Percentiles rank a stretch among this genome's conserved stretches.
Conservation (phyloP, 2,113 vertebrate genomes). For the Gasterosteus aculeatus region DNA sequence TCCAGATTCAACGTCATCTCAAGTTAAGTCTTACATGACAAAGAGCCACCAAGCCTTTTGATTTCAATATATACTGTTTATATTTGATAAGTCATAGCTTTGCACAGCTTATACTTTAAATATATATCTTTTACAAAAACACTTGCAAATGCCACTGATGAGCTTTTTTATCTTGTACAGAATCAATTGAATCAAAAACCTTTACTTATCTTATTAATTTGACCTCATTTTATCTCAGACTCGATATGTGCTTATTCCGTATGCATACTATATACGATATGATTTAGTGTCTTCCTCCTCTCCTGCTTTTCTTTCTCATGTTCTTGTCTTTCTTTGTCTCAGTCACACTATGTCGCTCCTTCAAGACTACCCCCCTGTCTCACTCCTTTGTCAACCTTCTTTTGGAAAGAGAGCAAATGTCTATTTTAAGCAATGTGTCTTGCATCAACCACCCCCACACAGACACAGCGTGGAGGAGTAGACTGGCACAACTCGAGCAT, state of each 20-base stretch:
- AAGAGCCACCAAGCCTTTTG: conserved; percentile 41
- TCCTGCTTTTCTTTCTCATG: conserved; percentile 16
- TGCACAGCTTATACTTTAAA: conserved; percentile 10
- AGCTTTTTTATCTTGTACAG: conserved; percentile 21
- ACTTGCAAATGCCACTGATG: not conserved
- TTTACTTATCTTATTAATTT: conserved; percentile 66
- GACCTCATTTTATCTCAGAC: conserved; percentile 56
- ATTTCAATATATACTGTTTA: conserved; percentile 37
- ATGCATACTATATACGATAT: conserved; percentile 26
- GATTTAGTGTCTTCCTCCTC: conserved; percentile 38
- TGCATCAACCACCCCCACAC: conserved; percentile 77
- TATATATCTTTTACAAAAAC: conserved; percentile 8
- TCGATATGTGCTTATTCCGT: conserved; percentile 60
- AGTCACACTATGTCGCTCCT: conserved; percentile 55
- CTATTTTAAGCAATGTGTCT: conserved; percentile 81
- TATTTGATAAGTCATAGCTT: conserved; percentile 39
- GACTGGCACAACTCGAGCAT: conserved; percentile 70
- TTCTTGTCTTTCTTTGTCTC: conserved; percentile 37
- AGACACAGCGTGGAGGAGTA: conserved; percentile 61
- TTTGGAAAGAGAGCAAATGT: conserved; percentile 76
- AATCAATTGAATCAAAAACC: not conserved
- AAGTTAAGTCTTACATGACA: conserved; percentile 52
- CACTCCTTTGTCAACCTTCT: conserved; percentile 73
- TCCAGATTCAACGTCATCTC: conserved; percentile 58
- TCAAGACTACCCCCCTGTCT: conserved; percentile 57